These are phyloP conservation scores for Dendrolimus punctatus DNA, from an alignment of 1,140 invertebrate species.

Conservation along the genomic window DNA sequence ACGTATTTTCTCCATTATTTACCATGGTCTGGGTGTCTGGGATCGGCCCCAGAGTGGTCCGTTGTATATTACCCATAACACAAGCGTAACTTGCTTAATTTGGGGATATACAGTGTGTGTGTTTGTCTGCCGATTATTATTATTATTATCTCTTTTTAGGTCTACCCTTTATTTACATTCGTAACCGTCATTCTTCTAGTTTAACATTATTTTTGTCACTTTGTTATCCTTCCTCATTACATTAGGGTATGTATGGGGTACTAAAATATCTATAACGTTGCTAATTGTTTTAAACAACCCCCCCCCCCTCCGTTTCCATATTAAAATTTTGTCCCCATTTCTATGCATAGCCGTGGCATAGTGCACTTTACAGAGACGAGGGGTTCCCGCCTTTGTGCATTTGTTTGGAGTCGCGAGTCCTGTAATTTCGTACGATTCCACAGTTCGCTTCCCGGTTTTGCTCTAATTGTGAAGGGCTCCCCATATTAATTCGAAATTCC, in stretches of 20 bases:
- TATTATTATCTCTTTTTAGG: no score
- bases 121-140: no score
- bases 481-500: slow-evolving; percentile 48
- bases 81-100: no score
- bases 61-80: no score
- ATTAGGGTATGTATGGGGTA: neutral
- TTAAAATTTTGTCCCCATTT: slow-evolving; percentile 64
- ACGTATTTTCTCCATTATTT: no score
- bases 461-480: slow-evolving; percentile 43
- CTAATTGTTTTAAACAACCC: slow-evolving; percentile 49
- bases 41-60: no score
- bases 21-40: no score
- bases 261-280: slow-evolving; percentile 7
- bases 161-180: no score
- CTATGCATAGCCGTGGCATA: slow-evolving; percentile 22
- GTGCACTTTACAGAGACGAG: slow-evolving; percentile 37
- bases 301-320: slow-evolving; percentile 39
- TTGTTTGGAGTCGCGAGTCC: slow-evolving; percentile 45
- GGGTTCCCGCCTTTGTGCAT: slow-evolving; percentile 42
- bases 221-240: no score
- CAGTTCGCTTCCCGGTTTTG: slow-evolving; percentile 44
- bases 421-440: slow-evolving; percentile 65
- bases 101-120: no score
- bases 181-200: no score
- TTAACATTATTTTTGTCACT: no score